phyloP scores from a whole-genome alignment of 2,113 vertebrate genomes.

The Dermatemys mawii region DNA sequence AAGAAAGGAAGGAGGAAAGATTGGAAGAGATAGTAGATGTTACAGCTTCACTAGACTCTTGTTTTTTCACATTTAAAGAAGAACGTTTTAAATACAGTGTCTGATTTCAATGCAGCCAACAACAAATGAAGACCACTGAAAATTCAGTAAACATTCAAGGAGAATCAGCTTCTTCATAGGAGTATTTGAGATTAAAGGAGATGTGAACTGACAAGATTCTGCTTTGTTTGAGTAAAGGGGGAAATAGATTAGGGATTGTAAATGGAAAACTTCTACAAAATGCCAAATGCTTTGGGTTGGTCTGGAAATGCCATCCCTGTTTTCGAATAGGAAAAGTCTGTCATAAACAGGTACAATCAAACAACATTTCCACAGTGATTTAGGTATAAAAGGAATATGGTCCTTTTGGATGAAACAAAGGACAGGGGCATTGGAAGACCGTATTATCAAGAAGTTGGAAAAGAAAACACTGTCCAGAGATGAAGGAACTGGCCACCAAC shows the following conservation, averaged over 20 bases:
- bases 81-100: fast-evolving
- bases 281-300: not conserved
- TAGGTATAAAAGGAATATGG: not conserved
- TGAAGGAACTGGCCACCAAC: not conserved
- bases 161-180: not conserved
- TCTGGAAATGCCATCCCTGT: not conserved
- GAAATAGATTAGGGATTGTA: not conserved
- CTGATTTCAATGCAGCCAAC: not conserved
- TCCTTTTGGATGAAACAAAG: not conserved
- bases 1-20: not conserved
- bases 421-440: not conserved
- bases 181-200: not conserved
- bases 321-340: not conserved
- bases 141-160: not conserved
- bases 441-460: not conserved
- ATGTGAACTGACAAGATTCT: not conserved
- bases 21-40: fast-evolving
- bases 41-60: not conserved
- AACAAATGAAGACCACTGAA: fast-evolving
- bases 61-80: not conserved
- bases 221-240: not conserved
- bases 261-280: not conserved
- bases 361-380: fast-evolving
- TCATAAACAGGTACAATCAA: not conserved
- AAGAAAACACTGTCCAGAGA: not conserved